Conservation (phyloP, 1,140 invertebrate species). For the Megalopta genalis region DNA sequence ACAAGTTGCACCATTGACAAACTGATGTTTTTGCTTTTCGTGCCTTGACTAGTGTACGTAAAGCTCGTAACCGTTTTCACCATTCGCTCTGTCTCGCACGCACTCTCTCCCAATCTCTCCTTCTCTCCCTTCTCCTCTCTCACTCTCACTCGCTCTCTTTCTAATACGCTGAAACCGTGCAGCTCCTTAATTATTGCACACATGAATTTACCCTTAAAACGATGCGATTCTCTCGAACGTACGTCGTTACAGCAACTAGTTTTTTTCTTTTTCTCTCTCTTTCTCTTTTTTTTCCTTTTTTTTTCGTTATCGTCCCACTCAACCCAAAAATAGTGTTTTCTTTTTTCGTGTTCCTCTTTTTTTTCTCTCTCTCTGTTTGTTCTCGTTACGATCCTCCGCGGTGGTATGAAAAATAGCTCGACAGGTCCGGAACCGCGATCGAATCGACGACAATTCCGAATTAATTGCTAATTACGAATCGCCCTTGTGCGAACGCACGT, state of each 20-base stretch:
- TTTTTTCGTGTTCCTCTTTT: neutral
- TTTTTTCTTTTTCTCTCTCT: no score
- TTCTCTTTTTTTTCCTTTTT: no score
- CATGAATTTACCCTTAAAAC: conserved; percentile 43
- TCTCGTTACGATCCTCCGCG: neutral
- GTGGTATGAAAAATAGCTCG: conserved; percentile 30
- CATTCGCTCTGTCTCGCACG: no score
- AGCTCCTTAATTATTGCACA: conserved; percentile 63
- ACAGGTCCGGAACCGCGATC: no score
- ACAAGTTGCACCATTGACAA: conserved; percentile 70
- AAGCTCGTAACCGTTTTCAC: conserved; percentile 66
- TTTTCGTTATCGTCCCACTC: conserved; percentile 14
- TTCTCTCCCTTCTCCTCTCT: no score
- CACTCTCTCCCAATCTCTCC: no score
- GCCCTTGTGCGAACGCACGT: no score
- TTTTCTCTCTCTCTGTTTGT: neutral
- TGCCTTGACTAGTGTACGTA: conserved; percentile 70
- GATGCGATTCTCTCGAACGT: conserved; percentile 40
- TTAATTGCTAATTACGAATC: neutral
- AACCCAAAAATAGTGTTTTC: conserved; percentile 37
- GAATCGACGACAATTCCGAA: conserved; percentile 23
- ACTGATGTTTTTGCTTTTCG: conserved; percentile 67
- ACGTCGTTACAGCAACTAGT: conserved; percentile 47
- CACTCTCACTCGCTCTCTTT: no score
- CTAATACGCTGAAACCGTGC: conserved; percentile 50